Evolutionary conservation across 2,797 vertebrate species (phyloP), one percentile per base, ranked within the genome.

Genomic region (Cuniculus paca): DNA sequence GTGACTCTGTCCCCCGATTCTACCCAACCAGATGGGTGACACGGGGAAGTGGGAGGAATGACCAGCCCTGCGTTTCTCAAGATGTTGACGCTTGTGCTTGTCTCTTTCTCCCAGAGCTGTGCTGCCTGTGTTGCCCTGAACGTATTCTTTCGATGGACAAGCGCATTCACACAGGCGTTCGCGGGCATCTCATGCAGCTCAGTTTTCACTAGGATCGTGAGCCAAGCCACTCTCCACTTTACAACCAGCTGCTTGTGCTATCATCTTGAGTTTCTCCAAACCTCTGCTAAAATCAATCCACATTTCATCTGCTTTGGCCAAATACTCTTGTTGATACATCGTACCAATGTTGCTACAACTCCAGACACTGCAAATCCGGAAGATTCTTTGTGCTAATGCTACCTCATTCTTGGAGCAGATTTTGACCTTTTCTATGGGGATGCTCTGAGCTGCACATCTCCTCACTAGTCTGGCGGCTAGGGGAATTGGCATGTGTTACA

Each of bases 201-300:
- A 28, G 13, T 65, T 95, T 95, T 82, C 75, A 68, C 79, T 79
- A 14, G 24, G 79, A 63, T 81, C 88, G 72, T 54, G 36, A 61
- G 85, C 60, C 52, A 78, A 54, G 19, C 31, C 31, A 31, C 11
- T 82, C 14, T 72, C 79, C 95, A 79, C 39, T 39, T 36, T 48
- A 50, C 19, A 92, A 34, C 42, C 19, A 90, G 60, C 36, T 80
- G 22, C 36, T 72, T 80, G 42, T 91, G 45, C 26, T 77, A 39
- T 50, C 28, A 60, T 61, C 8, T 22, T 61, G 63, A 63, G 58
- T 75, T 50, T 39, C 68, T 94, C 54, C 61, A 60, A 72, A 80
- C 82, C 83, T 87, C 28, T 61, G 52, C 65, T 79, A 79, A 95
- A 68, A 88, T 60, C 58, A 77, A 70, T 81, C 31, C 0, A 31